Conservation (phyloP, 2,797 vertebrate genomes). For the Pitangus sulphuratus region DNA sequence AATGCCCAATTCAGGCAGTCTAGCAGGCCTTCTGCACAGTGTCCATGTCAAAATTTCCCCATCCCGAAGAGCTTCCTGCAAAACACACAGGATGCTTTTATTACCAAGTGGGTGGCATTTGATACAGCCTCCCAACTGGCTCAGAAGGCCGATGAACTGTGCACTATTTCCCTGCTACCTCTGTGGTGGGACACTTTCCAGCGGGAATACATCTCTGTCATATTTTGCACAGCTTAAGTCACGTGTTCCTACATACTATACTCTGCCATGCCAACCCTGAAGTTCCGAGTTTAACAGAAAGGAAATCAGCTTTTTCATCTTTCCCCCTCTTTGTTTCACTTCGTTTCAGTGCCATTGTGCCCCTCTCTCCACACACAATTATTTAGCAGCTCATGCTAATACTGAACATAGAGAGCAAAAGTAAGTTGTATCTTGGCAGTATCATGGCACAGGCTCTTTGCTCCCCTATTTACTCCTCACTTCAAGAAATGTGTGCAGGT, state of each 20-base stretch:
- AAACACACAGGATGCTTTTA: slow-evolving; percentile 23
- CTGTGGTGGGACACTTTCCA: neutral
- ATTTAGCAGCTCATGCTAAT: neutral
- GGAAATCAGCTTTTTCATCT: neutral
- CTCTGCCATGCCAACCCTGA: neutral
- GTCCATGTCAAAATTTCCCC: neutral
- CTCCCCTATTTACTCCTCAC: neutral
- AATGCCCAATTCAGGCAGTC: neutral
- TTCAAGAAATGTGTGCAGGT: neutral
- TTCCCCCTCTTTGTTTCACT: neutral
- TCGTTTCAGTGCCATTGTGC: neutral
- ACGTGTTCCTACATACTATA: neutral
- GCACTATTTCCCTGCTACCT: neutral
- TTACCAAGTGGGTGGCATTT: slow-evolving; percentile 20
- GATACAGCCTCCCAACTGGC: neutral
- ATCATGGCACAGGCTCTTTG: rapidly evolving
- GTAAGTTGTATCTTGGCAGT: rapidly evolving
- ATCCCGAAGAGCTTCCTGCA: neutral
- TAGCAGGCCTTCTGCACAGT: neutral
- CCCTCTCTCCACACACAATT: neutral
- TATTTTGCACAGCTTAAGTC: neutral
- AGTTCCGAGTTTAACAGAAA: neutral
- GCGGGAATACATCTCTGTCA: neutral
- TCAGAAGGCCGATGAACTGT: neutral
- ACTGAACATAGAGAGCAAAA: neutral